phyloP scores from a whole-genome alignment of 2,797 vertebrate genomes.

The Hydrocynus forskahlii region DNA sequence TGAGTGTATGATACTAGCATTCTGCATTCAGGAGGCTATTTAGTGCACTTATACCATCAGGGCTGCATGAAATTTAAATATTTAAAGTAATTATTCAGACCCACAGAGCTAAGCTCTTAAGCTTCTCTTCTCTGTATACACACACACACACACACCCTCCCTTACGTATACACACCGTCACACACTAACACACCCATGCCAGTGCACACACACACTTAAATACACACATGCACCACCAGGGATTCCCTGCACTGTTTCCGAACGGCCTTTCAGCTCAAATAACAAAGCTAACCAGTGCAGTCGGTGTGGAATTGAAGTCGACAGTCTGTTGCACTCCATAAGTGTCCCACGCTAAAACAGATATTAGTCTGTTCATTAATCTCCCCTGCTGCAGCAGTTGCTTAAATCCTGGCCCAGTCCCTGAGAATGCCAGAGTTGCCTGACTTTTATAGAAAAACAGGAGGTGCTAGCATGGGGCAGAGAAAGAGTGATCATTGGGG shows the following conservation, averaged over 20 bases:
- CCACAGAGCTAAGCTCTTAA: slow-evolving; percentile 51
- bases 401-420: background rate
- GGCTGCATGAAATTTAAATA: slow-evolving; percentile 43
- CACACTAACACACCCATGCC: slow-evolving; percentile 3
- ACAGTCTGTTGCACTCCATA: slow-evolving; percentile 29
- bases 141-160: slow-evolving; percentile 26
- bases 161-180: slow-evolving; percentile 1
- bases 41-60: slow-evolving; percentile 44
- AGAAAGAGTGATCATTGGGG: background rate
- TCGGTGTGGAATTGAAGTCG: slow-evolving; percentile 35
- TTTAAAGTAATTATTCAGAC: slow-evolving; percentile 46
- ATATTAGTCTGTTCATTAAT: slow-evolving; percentile 33
- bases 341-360: slow-evolving; percentile 20
- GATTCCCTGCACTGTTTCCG: slow-evolving; percentile 38
- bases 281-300: slow-evolving; percentile 35
- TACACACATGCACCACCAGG: slow-evolving; percentile 10
- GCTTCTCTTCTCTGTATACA: slow-evolving; percentile 47
- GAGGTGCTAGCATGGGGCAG: background rate
- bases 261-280: slow-evolving; percentile 45
- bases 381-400: background rate
- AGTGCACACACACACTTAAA: background rate
- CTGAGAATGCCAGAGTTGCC: background rate
- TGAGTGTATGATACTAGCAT: slow-evolving; percentile 5
- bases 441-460: background rate
- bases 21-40: slow-evolving; percentile 28